A percentile compares a stretch with the other conserved stretches of the same genome.
Conservation (phyloP, 2,888 invertebrate species). For the Drosophila mercatorum region DNA sequence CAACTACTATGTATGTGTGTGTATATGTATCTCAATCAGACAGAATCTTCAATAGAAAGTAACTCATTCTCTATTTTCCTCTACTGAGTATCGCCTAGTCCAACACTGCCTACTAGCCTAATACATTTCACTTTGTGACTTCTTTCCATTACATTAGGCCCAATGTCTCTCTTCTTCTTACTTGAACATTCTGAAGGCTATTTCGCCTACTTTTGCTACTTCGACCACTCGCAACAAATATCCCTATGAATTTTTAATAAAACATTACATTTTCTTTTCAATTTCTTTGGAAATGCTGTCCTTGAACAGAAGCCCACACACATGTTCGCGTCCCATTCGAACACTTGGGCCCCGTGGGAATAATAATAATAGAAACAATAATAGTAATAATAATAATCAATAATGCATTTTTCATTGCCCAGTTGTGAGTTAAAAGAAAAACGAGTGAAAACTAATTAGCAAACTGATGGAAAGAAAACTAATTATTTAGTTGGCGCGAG, state of each 20-base stretch:
- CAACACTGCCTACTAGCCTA: background rate
- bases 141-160: conserved; percentile 6
- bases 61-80: no score
- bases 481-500: background rate
- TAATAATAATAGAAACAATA: background rate
- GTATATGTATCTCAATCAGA: no score
- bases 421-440: background rate
- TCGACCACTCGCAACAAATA: conserved; percentile 12
- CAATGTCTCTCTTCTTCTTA: background rate
- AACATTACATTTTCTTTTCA: conserved; percentile 15
- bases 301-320: background rate
- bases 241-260: conserved; percentile 32
- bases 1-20: no score
- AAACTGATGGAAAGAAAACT: conserved; percentile 1
- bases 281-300: conserved; percentile 11
- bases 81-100: background rate
- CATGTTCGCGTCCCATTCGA: background rate
- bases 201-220: background rate
- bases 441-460: background rate
- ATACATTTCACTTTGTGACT: background rate
- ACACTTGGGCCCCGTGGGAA: background rate
- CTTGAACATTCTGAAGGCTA: background rate
- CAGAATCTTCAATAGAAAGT: no score
- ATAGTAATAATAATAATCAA: conserved; percentile 10
- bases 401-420: conserved; percentile 12